These are phyloP conservation scores for Hirundo rustica DNA, from an alignment of 2,797 vertebrate genomes.

Conservation along the genomic window DNA sequence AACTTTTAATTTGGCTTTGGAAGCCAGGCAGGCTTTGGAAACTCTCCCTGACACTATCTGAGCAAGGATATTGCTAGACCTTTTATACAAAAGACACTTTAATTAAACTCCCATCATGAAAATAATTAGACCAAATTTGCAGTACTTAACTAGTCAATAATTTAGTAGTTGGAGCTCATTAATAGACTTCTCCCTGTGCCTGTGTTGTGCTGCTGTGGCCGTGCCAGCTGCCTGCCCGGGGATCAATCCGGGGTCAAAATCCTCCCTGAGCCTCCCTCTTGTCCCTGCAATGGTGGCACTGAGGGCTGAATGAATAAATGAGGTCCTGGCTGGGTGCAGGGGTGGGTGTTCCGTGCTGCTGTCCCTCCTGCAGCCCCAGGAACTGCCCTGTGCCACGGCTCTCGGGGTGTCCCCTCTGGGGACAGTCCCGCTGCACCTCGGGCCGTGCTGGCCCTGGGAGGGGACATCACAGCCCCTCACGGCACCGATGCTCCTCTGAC, in stretches of 20 bases:
- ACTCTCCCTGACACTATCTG: constrained; percentile 1
- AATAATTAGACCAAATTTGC: constrained; percentile 74
- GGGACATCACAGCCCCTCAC: rapidly evolving
- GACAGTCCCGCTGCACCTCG: rapidly evolving
- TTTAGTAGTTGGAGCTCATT: constrained; percentile 69
- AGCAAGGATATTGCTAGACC: background rate
- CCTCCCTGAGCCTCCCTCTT: background rate
- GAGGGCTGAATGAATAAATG: background rate
- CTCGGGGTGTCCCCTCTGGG: rapidly evolving
- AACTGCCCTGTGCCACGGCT: too few relatives aligned
- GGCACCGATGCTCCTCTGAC: rapidly evolving
- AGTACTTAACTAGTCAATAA: constrained; percentile 73
- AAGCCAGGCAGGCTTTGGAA: background rate
- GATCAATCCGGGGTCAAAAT: constrained; percentile 54
- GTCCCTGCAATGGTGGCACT: background rate
- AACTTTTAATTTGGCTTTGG: constrained; percentile 5
- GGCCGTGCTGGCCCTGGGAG: rapidly evolving
- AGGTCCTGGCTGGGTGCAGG: background rate
- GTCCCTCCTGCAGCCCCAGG: background rate
- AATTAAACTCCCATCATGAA: constrained; percentile 75
- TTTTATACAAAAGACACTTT: constrained; percentile 61
- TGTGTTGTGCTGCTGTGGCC: constrained; percentile 11
- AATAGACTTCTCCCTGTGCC: constrained; percentile 70
- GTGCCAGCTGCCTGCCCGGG: constrained; percentile 14
- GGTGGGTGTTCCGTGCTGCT: background rate